A percentile compares a stretch with the other conserved stretches of the same genome.
These are phyloP conservation scores for Leptarthrus brevirostris DNA, from an alignment of 2,888 invertebrate species.

Conservation along the genomic window DNA sequence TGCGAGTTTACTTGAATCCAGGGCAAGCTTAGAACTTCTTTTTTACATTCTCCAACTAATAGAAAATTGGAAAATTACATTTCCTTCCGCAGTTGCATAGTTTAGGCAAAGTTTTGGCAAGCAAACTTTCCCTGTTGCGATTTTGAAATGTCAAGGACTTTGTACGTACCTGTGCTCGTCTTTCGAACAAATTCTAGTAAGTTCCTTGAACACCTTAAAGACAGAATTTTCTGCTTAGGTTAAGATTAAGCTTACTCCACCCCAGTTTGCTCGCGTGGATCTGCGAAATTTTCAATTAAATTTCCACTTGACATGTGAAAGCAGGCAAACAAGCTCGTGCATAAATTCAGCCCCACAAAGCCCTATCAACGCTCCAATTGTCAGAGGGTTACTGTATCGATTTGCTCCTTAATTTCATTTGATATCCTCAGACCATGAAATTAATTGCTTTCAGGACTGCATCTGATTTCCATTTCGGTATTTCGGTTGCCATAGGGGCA, in stretches of 20 bases:
- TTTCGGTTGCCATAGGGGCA: conserved; percentile 13
- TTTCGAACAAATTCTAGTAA: no score
- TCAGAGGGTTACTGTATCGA: conserved; percentile 42
- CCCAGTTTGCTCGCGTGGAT: conserved; percentile 5
- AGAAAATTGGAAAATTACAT: background rate
- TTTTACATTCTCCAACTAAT: background rate
- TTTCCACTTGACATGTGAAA: conserved; percentile 44
- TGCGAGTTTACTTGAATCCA: background rate
- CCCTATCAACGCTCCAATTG: conserved; percentile 8
- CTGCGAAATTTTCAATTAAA: conserved; percentile 42
- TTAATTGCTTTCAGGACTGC: conserved; percentile 39
- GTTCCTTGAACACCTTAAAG: background rate
- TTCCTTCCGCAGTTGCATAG: background rate
- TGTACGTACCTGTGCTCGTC: background rate
- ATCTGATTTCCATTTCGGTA: conserved; percentile 37
- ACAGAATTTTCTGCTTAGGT: background rate
- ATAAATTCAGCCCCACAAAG: conserved; percentile 17
- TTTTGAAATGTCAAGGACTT: background rate
- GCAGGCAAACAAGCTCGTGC: conserved; percentile 41
- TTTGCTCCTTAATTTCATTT: conserved; percentile 41
- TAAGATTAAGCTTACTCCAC: background rate
- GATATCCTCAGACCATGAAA: conserved; percentile 41
- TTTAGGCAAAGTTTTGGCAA: background rate
- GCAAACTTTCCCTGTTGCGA: background rate
- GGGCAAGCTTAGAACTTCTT: background rate